Evolutionary conservation across 1,140 invertebrate species (phyloP).

Genomic region (Caenorhabditis remanei): DNA sequence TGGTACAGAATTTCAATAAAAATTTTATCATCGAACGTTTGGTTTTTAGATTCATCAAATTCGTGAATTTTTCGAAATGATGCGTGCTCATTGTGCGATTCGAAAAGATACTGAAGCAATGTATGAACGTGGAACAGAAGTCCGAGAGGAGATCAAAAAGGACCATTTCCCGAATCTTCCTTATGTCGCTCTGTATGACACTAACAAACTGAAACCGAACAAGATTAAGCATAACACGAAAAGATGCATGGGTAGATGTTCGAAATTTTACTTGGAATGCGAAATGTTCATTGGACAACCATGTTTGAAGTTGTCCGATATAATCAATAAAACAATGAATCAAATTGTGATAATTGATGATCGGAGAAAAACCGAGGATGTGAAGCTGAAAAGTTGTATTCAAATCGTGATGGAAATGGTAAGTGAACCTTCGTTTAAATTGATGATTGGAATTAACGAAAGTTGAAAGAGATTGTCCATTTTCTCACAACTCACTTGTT

Average conservation of each 20-base stretch:
- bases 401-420: neutral
- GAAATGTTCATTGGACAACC: slow-evolving; percentile 4
- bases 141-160: neutral
- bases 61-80: neutral
- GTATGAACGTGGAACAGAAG: neutral
- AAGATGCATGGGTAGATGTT: slow-evolving; percentile 12
- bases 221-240: neutral
- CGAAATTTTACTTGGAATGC: neutral
- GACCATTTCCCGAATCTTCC: slow-evolving; percentile 1
- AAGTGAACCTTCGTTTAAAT: neutral
- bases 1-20: no score
- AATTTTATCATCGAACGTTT: no score
- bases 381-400: neutral
- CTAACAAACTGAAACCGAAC: neutral
- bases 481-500: no score
- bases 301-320: neutral
- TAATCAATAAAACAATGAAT: neutral
- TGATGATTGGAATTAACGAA: no score
- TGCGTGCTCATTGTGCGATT: neutral
- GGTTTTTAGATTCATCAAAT: neutral
- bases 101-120: neutral
- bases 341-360: neutral
- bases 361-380: no score
- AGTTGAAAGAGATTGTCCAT: no score
- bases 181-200: neutral